Conservation (phyloP, 1,140 invertebrate genomes). For the Fopius arisanus region DNA sequence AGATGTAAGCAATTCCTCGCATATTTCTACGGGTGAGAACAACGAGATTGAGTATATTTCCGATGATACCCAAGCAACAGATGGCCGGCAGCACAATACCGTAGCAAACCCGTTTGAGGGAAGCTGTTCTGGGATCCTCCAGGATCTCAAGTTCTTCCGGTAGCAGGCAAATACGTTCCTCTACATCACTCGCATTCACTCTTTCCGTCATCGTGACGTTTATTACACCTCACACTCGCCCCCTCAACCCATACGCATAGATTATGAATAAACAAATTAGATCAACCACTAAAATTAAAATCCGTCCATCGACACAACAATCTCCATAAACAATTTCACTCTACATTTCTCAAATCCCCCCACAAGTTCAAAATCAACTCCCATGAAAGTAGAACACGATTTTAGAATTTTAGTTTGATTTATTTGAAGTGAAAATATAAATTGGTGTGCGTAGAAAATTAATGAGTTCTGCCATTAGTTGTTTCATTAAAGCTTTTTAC, state of each 20-base stretch:
- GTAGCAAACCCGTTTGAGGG: constrained; percentile 73
- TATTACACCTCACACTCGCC: background rate
- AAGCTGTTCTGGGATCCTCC: constrained; percentile 70
- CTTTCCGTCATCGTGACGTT: constrained; percentile 43
- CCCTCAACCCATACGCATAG: background rate
- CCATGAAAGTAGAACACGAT: too few species aligned
- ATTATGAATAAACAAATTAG: too few species aligned
- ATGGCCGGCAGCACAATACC: constrained; percentile 75
- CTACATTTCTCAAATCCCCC: background rate
- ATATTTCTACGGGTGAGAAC: constrained; percentile 78
- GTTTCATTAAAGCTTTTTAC: too few species aligned
- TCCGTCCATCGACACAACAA: background rate
- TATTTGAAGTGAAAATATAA: too few species aligned
- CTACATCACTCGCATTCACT: constrained; percentile 42
- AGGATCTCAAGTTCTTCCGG: constrained; percentile 43
- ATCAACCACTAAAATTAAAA: background rate
- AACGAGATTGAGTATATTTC: constrained; percentile 77
- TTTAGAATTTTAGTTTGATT: too few species aligned
- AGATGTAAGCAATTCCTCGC: constrained; percentile 80
- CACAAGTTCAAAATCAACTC: too few species aligned
- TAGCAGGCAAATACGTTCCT: constrained; percentile 44
- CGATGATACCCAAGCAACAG: constrained; percentile 75
- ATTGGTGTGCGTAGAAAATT: too few species aligned
- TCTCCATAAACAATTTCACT: background rate
- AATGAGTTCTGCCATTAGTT: too few species aligned